Base-by-base conservation (phyloP, 2,113 vertebrate species). In the Xenopus laevis region DNA sequence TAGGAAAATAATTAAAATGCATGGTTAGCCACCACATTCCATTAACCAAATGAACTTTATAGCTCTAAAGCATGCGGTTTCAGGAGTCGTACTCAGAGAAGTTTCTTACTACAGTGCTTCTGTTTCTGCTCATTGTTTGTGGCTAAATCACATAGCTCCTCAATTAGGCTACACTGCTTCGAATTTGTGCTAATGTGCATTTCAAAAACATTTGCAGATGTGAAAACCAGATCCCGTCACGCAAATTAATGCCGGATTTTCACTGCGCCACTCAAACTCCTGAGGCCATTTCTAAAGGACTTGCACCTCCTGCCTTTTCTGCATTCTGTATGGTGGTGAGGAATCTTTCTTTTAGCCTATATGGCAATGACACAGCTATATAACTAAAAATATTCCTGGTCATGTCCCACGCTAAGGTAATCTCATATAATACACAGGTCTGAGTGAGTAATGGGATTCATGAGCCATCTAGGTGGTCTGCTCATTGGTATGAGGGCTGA, bases 81-180 rank as follows among this genome's bases (percentile, higher is more conserved):
- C 17, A 40, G 21, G 27, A 33, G 66, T 44, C 18, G 13, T 16
- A 59, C n/a, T 33, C 18, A 58, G 18, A 33, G 15, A 53, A 50
- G 20, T 40, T 47, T 68, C 40, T 58, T 30, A 47, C 55, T 30
- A 47, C 15, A 50, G 45, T 23, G 23, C 50, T 58, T 33, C 65
- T 40, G 53, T 61, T 75, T 52, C 50, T 62, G 23, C 47, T n/a
- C 47, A n/a, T 50, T 75, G 59, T 59, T 68, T 75, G 65, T 30
- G 72, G 58, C 45, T 44, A 61, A 52, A 33, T 68, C 57, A 75
- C 65, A 75, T 53, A 50, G 50, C 68, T 68, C 65, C 65, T 44
- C 46, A 75, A 75, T 74, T 75, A 75, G 58, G 72, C n/a, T 59
- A 62, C 65, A 33, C 65, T 68, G 72, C 55, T 75, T 75, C 46